phyloP scores from a whole-genome alignment of 2,797 vertebrate species.

The Pseudotriccus pelzelni region DNA sequence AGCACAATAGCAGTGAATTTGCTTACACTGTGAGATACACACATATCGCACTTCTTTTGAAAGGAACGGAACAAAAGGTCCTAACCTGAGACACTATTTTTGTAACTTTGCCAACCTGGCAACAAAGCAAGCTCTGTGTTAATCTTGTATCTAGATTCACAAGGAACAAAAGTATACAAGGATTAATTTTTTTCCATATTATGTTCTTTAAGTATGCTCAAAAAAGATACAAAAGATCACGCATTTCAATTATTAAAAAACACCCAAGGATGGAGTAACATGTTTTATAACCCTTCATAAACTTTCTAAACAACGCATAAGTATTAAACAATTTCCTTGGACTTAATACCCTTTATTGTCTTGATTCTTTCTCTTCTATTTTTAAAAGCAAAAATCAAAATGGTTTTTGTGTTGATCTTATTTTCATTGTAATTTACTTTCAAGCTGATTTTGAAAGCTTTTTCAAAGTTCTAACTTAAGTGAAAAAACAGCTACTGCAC shows the following conservation, averaged over 20 bases:
- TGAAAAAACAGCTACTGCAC: constrained; percentile 41
- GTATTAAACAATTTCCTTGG: neutral
- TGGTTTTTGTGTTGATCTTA: neutral
- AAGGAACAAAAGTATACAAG: neutral
- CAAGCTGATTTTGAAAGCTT: constrained; percentile 34
- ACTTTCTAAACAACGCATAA: neutral
- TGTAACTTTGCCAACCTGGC: neutral
- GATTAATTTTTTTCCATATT: neutral
- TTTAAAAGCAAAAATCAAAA: constrained; percentile 44
- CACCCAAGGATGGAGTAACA: neutral
- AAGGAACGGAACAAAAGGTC: neutral
- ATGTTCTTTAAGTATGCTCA: neutral
- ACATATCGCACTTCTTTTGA: neutral
- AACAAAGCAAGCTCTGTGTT: neutral
- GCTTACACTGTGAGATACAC: neutral
- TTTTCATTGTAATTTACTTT: constrained; percentile 36
- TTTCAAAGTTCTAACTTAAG: constrained; percentile 49
- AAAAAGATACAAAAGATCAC: neutral
- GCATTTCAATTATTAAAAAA: constrained; percentile 10
- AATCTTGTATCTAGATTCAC: neutral
- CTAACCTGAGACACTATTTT: neutral
- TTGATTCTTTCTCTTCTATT: neutral
- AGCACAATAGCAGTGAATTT: neutral
- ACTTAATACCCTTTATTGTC: neutral
- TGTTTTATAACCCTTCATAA: neutral